Percentiles rank a stretch among this genome's conserved stretches.
phyloP scores from a whole-genome alignment of 1,140 invertebrate genomes.

The Zaprionus ornatus region DNA sequence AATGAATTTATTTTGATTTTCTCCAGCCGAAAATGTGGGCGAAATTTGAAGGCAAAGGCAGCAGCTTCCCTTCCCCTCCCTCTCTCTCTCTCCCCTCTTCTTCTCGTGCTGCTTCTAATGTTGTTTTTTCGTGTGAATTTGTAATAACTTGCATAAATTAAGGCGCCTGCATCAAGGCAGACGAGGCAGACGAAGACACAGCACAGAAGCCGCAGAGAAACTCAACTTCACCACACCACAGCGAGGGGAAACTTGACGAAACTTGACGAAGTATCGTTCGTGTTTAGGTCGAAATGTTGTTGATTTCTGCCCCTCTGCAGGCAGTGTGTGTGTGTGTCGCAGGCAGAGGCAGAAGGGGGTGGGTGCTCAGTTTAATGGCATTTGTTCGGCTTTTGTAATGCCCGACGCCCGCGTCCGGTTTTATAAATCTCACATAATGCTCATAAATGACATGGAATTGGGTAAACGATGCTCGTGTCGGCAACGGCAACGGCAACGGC shows the following conservation, averaged over 20 bases:
- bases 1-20: conserved; percentile 66
- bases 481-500: not conserved
- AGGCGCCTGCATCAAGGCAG: conserved; percentile 46
- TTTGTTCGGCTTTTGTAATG: conserved; percentile 23
- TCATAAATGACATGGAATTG: conserved; percentile 60
- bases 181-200: not conserved
- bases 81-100: not conserved
- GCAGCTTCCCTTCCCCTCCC: not conserved
- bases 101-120: conserved; percentile 45
- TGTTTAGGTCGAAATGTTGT: conserved; percentile 50
- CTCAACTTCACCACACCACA: conserved; percentile 9
- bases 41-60: conserved; percentile 53
- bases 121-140: conserved; percentile 80
- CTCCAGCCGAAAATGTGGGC: conserved; percentile 47
- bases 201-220: conserved; percentile 18
- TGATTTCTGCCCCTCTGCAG: conserved; percentile 28
- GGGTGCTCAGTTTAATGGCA: conserved; percentile 17
- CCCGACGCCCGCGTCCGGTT: conserved; percentile 10
- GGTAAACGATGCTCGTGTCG: conserved; percentile 36
- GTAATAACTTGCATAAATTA: conserved; percentile 82
- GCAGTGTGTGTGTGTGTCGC: not conserved
- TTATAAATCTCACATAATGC: conserved; percentile 64
- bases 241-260: conserved; percentile 50
- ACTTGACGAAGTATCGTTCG: not conserved
- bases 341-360: not conserved